Evolutionary conservation across 2,888 invertebrate genomes (phyloP).

Genomic region (Tridacna crocea): DNA sequence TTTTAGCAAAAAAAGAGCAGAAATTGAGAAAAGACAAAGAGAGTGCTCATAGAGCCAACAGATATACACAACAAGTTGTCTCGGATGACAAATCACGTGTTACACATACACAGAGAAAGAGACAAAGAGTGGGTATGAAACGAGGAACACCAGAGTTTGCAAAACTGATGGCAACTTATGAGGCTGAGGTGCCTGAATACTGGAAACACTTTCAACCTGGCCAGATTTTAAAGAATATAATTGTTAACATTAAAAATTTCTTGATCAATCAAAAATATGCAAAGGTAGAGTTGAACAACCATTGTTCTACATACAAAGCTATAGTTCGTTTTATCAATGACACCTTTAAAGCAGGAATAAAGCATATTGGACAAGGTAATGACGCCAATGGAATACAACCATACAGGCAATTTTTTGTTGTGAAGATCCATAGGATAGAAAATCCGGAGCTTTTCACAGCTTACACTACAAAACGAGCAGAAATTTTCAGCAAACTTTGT

Average conservation of each 20-base stretch:
- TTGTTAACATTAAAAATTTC: constrained; percentile 1
- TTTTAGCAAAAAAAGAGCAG: constrained; percentile 29
- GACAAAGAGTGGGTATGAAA: constrained; percentile 3
- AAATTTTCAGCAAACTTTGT: constrained; percentile 54
- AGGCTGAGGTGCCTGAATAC: constrained; percentile 40
- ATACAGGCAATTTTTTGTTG: constrained; percentile 54
- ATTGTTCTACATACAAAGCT: constrained; percentile 39
- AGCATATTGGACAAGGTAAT: constrained; percentile 65
- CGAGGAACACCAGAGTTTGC: constrained; percentile 54
- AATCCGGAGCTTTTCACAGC: constrained; percentile 64
- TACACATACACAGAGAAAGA: not conserved
- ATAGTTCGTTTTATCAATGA: constrained; percentile 61
- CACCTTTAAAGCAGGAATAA: constrained; percentile 51
- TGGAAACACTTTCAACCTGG: constrained; percentile 51
- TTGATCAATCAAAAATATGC: constrained; percentile 24
- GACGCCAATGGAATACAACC: constrained; percentile 64
- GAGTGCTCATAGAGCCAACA: constrained; percentile 20
- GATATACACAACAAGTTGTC: constrained; percentile 31
- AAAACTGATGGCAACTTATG: constrained; percentile 42
- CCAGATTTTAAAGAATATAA: constrained; percentile 12
- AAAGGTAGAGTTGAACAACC: constrained; percentile 22
- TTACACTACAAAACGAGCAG: constrained; percentile 58
- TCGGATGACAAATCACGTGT: constrained; percentile 7
- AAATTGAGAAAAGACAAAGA: constrained; percentile 35
- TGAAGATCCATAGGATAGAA: constrained; percentile 71